phyloP scores from a whole-genome alignment of 2,797 vertebrate genomes.

The Fundulus diaphanus region DNA sequence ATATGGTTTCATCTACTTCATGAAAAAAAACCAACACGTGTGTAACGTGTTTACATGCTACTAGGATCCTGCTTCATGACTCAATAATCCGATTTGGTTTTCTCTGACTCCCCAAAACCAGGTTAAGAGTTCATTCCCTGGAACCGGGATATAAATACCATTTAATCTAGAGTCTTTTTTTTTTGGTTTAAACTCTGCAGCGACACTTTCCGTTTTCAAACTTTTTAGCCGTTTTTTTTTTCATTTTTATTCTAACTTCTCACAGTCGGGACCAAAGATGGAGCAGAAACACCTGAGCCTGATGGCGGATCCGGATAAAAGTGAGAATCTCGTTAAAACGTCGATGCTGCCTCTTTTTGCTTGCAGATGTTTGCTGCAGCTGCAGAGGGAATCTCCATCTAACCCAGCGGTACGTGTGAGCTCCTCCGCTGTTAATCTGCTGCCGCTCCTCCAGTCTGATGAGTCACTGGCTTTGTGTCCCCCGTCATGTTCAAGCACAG shows the following conservation, averaged over 20 bases:
- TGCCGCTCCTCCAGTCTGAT: slow-evolving; percentile 25
- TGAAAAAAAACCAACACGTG: too few relatives aligned
- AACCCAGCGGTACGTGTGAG: too few relatives aligned
- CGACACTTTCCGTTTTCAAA: not conserved
- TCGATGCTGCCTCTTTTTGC: not conserved
- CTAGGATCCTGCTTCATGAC: not conserved
- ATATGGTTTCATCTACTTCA: too few relatives aligned
- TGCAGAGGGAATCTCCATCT: slow-evolving; percentile 1
- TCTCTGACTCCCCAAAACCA: not conserved
- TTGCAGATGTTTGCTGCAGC: slow-evolving; percentile 9
- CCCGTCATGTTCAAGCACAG: slow-evolving; percentile 5
- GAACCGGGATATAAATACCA: not conserved
- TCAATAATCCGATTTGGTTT: not conserved
- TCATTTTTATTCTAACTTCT: not conserved
- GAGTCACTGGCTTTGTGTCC: not conserved
- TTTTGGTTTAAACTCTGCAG: not conserved
- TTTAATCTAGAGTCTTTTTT: not conserved
- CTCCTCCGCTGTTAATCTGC: slow-evolving; percentile 9
- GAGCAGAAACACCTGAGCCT: slow-evolving; percentile 28
- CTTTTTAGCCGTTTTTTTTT: not conserved
- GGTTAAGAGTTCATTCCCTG: slow-evolving; percentile 6
- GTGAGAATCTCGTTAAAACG: not conserved
- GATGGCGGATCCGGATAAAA: not conserved
- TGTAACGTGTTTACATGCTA: not conserved
- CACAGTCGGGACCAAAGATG: slow-evolving; percentile 20